Evolutionary conservation across 2,113 vertebrate species (phyloP).

Genomic region (Antigone vipio): DNA sequence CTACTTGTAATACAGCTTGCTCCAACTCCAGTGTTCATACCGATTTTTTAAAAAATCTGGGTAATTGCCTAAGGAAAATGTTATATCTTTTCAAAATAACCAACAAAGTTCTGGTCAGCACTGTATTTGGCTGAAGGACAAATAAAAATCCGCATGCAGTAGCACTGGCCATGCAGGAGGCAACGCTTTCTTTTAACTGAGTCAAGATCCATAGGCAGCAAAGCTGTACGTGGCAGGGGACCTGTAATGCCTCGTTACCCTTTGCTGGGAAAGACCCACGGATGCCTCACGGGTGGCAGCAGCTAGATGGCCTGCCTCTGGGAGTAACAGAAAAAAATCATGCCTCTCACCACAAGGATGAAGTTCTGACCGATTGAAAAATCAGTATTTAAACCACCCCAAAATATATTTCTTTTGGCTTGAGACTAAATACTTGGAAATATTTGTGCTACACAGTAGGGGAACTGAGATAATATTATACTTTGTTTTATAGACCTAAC

Average conservation of each 20-base stretch:
- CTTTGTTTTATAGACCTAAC: neutral
- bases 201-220: neutral
- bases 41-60: neutral
- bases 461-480: neutral
- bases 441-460: neutral
- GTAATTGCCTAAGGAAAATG: neutral
- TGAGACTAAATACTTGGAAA: neutral
- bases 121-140: neutral
- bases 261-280: neutral
- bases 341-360: neutral
- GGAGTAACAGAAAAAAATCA: neutral
- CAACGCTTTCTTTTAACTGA: neutral
- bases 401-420: neutral
- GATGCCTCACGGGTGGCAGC: neutral
- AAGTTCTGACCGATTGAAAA: neutral
- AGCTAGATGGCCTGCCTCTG: neutral
- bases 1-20: neutral
- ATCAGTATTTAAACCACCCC: neutral
- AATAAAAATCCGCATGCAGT: accelerated
- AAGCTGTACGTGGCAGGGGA: accelerated
- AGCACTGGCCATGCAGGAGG: neutral
- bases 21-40: neutral
- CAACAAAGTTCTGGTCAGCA: neutral
- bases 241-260: neutral
- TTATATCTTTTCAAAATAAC: neutral